Conservation (phyloP, 2,888 invertebrate species). For the Drosophila falleni region DNA sequence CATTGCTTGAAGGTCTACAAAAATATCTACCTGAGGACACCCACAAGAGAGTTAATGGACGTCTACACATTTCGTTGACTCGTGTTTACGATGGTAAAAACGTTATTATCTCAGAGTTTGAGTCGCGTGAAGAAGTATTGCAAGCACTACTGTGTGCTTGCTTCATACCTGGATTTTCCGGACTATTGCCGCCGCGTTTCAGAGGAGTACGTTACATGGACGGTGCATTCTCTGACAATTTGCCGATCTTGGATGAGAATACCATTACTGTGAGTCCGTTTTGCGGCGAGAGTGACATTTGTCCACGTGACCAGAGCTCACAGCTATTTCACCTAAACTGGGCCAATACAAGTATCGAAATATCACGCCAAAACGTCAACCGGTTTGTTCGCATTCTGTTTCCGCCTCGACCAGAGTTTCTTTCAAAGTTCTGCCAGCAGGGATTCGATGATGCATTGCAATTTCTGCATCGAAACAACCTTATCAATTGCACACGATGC, state of each 20-base stretch:
- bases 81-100: constrained; percentile 97
- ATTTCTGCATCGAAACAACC: constrained; percentile 94
- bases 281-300: constrained; percentile 98
- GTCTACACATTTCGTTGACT: constrained; percentile 97
- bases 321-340: constrained; percentile 94
- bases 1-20: constrained; percentile 93
- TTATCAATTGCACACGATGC: constrained; percentile 97
- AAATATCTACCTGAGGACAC: constrained; percentile 95
- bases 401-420: constrained; percentile 96
- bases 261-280: constrained; percentile 98
- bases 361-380: constrained; percentile 97
- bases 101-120: constrained; percentile 96
- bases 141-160: constrained; percentile 97
- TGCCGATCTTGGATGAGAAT: constrained; percentile 96
- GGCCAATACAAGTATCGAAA: constrained; percentile 96
- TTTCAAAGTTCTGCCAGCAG: constrained; percentile 98
- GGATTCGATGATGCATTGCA: constrained; percentile 97
- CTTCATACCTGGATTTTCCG: constrained; percentile 98
- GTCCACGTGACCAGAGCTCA: constrained; percentile 94
- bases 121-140: constrained; percentile 95
- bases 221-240: constrained; percentile 97
- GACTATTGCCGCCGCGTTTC: constrained; percentile 95
- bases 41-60: constrained; percentile 95
- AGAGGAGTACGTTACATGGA: constrained; percentile 96
- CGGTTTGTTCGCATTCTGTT: constrained; percentile 96